These are phyloP conservation scores for Rhopalosiphum padi DNA, from an alignment of 1,140 invertebrate genomes.

Conservation along the genomic window DNA sequence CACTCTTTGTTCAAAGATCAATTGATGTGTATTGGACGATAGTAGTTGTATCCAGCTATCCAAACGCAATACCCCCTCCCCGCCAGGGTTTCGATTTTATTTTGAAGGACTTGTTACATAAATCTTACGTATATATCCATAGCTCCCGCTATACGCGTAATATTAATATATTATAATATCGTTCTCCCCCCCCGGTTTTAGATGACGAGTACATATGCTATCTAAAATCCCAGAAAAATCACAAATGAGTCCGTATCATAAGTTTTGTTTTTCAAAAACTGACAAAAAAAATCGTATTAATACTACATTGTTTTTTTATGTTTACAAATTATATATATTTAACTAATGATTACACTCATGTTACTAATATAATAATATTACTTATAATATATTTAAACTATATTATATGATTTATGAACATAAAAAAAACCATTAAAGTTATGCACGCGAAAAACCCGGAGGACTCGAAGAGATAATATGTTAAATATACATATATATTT, in stretches of 20 bases:
- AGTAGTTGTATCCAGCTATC: neutral
- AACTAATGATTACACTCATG: neutral
- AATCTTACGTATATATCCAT: neutral
- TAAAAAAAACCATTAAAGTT: neutral
- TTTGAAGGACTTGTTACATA: conserved; percentile 46
- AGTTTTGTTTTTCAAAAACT: neutral
- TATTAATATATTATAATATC: neutral
- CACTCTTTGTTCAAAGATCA: conserved; percentile 2
- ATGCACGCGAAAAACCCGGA: neutral
- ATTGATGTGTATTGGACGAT: conserved; percentile 23
- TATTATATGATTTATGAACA: neutral
- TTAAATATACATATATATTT: neutral
- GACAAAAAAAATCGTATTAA: neutral
- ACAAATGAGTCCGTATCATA: neutral
- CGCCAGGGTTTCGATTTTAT: neutral
- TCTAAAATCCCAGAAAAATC: neutral
- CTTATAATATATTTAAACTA: conserved; percentile 3
- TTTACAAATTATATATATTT: conserved; percentile 2
- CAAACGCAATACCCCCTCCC: neutral
- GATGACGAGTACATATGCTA: neutral
- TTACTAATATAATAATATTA: conserved; percentile 15
- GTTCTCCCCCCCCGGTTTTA: neutral
- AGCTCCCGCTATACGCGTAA: neutral
- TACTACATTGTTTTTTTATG: neutral
- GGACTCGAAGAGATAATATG: neutral